Conservation (phyloP, 2,888 invertebrate genomes). For the Nomada fucata region DNA sequence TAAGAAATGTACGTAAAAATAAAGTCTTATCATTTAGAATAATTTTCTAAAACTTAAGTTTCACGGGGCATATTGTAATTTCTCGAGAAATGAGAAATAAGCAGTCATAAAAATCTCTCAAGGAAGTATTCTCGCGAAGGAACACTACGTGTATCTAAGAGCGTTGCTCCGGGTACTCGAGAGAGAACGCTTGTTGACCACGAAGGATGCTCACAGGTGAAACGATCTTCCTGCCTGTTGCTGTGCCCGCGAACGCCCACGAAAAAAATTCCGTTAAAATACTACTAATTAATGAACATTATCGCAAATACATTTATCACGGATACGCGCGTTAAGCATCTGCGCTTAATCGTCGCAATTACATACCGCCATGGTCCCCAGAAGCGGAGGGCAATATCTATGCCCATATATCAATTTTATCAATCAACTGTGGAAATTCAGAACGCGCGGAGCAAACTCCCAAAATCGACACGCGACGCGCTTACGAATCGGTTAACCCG, state of each 20-base stretch:
- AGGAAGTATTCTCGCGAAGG: constrained; percentile 14
- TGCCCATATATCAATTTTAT: constrained; percentile 37
- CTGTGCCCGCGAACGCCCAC: constrained; percentile 67
- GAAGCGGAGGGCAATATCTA: constrained; percentile 10
- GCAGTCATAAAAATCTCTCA: too few species aligned
- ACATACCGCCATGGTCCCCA: constrained; percentile 79
- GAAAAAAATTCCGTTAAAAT: constrained; percentile 58
- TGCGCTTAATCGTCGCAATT: constrained; percentile 70
- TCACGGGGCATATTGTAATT: too few species aligned
- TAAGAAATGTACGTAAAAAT: too few species aligned
- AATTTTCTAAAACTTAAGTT: too few species aligned
- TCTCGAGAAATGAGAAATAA: too few species aligned
- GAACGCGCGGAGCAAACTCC: constrained; percentile 63
- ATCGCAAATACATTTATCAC: constrained; percentile 54
- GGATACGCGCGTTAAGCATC: constrained; percentile 74
- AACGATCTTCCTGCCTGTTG: constrained; percentile 45
- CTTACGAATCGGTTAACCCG: constrained; percentile 65
- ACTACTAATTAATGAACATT: constrained; percentile 65
- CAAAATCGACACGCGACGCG: constrained; percentile 71
- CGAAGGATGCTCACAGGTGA: constrained; percentile 29
- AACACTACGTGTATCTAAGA: constrained; percentile 14
- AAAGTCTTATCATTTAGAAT: too few species aligned
- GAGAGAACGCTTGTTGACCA: constrained; percentile 20
- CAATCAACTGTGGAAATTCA: constrained; percentile 20
- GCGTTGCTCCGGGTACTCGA: neutral